Conservation (phyloP, 2,888 invertebrate genomes). For the Steromphala cineraria region DNA sequence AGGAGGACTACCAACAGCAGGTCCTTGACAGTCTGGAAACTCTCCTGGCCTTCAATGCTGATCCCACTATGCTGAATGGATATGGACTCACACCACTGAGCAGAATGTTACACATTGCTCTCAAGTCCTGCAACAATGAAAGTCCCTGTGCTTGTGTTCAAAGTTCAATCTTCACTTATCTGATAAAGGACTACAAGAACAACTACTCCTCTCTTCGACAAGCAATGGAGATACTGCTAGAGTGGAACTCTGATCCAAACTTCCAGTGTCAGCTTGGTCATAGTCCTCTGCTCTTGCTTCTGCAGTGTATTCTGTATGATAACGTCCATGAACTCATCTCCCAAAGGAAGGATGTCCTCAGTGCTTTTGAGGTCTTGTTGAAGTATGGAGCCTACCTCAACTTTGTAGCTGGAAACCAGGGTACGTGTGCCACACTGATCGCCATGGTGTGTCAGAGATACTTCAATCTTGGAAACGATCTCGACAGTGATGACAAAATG, state of each 20-base stretch:
- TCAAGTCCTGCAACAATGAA: constrained; percentile 81
- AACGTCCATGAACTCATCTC: constrained; percentile 83
- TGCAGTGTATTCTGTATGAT: constrained; percentile 85
- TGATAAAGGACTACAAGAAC: constrained; percentile 78
- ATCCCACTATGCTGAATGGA: constrained; percentile 65
- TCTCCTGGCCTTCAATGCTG: constrained; percentile 70
- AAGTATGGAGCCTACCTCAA: constrained; percentile 85
- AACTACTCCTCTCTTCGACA: constrained; percentile 57
- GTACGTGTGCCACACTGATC: constrained; percentile 78
- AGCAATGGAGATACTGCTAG: constrained; percentile 63
- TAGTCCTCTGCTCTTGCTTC: constrained; percentile 83
- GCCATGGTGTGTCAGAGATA: constrained; percentile 54
- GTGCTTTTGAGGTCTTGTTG: constrained; percentile 83
- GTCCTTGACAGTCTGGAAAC: constrained; percentile 64
- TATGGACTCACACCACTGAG: constrained; percentile 86
- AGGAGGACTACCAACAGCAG: constrained; percentile 64
- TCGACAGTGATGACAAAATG: background rate
- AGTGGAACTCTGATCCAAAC: constrained; percentile 64
- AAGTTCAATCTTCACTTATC: constrained; percentile 83
- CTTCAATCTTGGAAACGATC: constrained; percentile 31
- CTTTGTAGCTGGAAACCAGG: constrained; percentile 81
- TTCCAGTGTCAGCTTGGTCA: constrained; percentile 61
- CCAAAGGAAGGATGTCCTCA: constrained; percentile 77
- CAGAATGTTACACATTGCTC: constrained; percentile 78
- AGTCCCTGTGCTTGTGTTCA: constrained; percentile 84